A percentile compares a stretch with the other conserved stretches of the same genome.
These are phyloP conservation scores for Sinodicranocentrus sp. DNA, from an alignment of 2,888 invertebrate genomes.

Conservation along the genomic window DNA sequence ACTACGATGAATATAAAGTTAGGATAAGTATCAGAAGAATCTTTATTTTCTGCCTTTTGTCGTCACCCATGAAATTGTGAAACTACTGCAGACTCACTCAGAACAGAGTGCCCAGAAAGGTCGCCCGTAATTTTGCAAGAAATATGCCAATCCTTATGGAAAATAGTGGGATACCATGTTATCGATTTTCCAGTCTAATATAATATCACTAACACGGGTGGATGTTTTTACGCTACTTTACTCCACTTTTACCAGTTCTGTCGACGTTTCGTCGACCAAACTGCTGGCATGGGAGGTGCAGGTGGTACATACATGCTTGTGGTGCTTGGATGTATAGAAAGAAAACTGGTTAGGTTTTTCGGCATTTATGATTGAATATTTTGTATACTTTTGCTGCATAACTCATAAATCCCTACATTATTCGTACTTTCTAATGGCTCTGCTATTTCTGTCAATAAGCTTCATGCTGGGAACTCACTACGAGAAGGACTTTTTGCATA, in stretches of 20 bases:
- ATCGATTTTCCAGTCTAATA: conserved; percentile 51
- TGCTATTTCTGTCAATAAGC: neutral
- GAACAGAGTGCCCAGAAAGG: conserved; percentile 7
- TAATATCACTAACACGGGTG: conserved; percentile 12
- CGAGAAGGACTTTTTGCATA: too few relatives aligned
- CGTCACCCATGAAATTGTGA: conserved; percentile 49
- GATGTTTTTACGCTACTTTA: conserved; percentile 8
- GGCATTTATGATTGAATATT: conserved; percentile 23
- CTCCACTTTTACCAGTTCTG: conserved; percentile 21
- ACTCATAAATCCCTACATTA: conserved; percentile 21
- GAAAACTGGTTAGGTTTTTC: neutral
- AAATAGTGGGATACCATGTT: conserved; percentile 21
- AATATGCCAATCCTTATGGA: conserved; percentile 12
- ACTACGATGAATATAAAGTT: neutral
- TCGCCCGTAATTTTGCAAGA: conserved; percentile 27
- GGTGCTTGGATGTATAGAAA: neutral
- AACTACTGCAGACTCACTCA: neutral
- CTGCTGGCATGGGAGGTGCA: conserved; percentile 18
- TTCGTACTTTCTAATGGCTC: conserved; percentile 10
- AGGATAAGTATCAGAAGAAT: conserved; percentile 4
- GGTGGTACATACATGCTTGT: neutral
- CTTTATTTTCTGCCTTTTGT: conserved; percentile 17
- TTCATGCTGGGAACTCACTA: neutral
- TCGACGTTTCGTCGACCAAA: neutral
- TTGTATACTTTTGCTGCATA: conserved; percentile 11